Evolutionary conservation across 53 echinoderm and acorn worm species (phyloP).

Genomic region (Patiria pectinifera): DNA sequence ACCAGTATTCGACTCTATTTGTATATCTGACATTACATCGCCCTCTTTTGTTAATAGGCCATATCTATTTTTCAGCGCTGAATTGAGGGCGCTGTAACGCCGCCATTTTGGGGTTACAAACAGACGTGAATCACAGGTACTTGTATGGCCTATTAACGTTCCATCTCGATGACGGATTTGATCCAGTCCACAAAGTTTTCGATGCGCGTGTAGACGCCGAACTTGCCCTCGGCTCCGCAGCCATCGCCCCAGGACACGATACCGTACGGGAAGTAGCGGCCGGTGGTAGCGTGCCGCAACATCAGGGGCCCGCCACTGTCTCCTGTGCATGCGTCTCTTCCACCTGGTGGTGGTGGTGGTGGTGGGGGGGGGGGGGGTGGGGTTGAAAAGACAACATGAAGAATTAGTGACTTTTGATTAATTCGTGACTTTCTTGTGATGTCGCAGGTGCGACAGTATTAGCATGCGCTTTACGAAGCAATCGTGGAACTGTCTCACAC

Average conservation of each 20-base stretch:
- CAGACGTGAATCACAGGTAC: neutral
- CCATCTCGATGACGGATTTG: neutral
- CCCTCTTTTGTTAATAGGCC: too few relatives aligned
- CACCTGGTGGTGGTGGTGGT: constrained; percentile 13
- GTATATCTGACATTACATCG: too few relatives aligned
- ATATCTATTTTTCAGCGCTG: too few relatives aligned
- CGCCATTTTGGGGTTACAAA: neutral
- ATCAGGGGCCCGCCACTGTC: constrained; percentile 72
- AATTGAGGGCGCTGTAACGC: too few relatives aligned
- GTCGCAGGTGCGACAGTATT: too few relatives aligned
- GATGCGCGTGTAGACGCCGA: constrained; percentile 58
- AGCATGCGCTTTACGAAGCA: too few relatives aligned
- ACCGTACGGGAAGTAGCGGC: constrained; percentile 53
- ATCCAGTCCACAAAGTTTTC: constrained; percentile 69
- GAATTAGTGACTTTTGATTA: too few relatives aligned
- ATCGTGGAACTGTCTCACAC: too few relatives aligned
- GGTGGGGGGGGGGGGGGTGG: too few relatives aligned
- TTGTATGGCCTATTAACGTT: constrained; percentile 12
- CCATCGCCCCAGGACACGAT: constrained; percentile 71
- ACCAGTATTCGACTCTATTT: too few relatives aligned
- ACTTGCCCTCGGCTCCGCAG: constrained; percentile 57
- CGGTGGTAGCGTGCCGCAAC: constrained; percentile 36
- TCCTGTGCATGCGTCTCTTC: constrained; percentile 64
- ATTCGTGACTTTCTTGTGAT: too few relatives aligned
- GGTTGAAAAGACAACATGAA: too few relatives aligned